Conservation (phyloP, 1,140 invertebrate genomes). For the Nymphalis io region DNA sequence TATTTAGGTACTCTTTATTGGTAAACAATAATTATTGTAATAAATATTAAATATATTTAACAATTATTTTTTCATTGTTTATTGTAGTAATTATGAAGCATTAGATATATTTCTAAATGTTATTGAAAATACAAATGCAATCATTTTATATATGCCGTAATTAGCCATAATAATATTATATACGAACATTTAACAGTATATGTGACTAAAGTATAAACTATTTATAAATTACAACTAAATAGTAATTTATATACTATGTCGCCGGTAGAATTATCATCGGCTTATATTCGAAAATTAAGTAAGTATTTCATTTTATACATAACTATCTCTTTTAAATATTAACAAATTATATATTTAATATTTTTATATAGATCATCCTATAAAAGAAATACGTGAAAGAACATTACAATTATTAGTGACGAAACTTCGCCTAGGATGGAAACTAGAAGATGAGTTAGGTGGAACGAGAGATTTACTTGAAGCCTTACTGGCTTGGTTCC, state of each 20-base stretch:
- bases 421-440: constrained; percentile 67
- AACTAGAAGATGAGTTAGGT: constrained; percentile 63
- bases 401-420: constrained; percentile 57
- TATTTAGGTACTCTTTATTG: too few species aligned
- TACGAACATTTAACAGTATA: neutral
- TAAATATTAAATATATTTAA: too few species aligned
- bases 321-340: constrained; percentile 5
- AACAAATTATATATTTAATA: constrained; percentile 5
- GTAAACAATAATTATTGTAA: too few species aligned
- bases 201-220: neutral
- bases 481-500: constrained; percentile 63
- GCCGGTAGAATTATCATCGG: constrained; percentile 42
- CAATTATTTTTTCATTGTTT: too few species aligned
- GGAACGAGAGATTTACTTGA: constrained; percentile 58
- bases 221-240: neutral
- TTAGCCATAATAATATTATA: too few species aligned
- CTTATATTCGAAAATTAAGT: constrained; percentile 68
- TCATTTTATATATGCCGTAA: too few species aligned
- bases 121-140: too few species aligned
- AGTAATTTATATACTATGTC: neutral
- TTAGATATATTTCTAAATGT: too few species aligned
- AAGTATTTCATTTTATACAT: constrained; percentile 28
- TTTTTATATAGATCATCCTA: constrained; percentile 55
- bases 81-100: too few species aligned
- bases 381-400: constrained; percentile 72